Base-by-base conservation (phyloP, 1,140 invertebrate genomes). In the Ips nitidus region DNA sequence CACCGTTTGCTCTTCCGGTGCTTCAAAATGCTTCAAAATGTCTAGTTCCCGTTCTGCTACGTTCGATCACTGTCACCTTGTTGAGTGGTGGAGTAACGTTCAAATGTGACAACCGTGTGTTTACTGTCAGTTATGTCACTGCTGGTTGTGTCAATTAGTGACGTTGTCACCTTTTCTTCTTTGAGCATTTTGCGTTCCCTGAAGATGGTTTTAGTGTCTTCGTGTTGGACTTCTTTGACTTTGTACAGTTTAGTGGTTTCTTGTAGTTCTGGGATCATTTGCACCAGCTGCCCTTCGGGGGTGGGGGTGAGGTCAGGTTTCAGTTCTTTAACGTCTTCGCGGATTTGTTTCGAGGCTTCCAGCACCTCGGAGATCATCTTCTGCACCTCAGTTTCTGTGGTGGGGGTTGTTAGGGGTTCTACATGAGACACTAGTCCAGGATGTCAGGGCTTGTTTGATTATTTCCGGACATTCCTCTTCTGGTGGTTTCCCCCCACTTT, bases 231-330 rank as follows among this genome's bases (percentile, higher is more conserved):
- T 38, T 55, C 69, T 42, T 64, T 66, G 55, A 73, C 69, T 60
- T 61, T 58, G 43, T 60, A 57, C 41, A 74, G 47, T 52, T 75
- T 59, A 61, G 72, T 71, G 56, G 76, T 74, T 43, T 43, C 52
- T 8, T 72, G 73, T 2, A 63, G 52, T 8, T 73, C 71, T 41
- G 75, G 74, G 22, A 80, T 41, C 41, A 80, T 74, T 47, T 73
- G 74, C 7, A 78, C 67, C 56, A 77, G 69, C 60, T 80, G 78
- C 4, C 81, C 80, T 69, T 83, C 82, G 4, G 83, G 83, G 1
- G 83, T 84, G 38, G 83, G 83, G 3, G 83, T 84, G 62, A 84
- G 75, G 73, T 84, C 83, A 41, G 83, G 83, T 77, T 83, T 82
- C 7, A 85, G 70, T 75, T 84, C 80, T 74, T 82, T 83, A 0